Percentiles rank a stretch among this genome's conserved stretches.
Conservation (phyloP, 2,888 invertebrate genomes). For the Drosophila neoperkinsi region DNA sequence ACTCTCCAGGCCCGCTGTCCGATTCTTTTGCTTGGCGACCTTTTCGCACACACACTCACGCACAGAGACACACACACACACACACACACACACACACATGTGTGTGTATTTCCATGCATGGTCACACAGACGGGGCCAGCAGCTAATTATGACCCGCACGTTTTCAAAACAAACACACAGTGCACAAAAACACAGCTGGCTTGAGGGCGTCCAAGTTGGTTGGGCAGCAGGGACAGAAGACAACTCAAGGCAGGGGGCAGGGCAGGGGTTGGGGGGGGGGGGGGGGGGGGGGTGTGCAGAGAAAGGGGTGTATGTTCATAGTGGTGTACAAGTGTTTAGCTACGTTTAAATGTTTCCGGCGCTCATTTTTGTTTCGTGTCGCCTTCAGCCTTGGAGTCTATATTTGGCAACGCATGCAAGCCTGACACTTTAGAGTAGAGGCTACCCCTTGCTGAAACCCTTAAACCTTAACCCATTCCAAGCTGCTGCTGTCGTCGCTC, state of each 20-base stretch:
- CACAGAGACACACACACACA: slow-evolving; percentile 4
- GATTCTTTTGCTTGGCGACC: slow-evolving; percentile 74
- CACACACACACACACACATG: slow-evolving; percentile 25
- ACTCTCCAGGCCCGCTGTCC: slow-evolving; percentile 31
- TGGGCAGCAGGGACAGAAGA: background rate
- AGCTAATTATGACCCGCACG: slow-evolving; percentile 85
- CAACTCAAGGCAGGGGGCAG: background rate
- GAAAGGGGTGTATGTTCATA: background rate
- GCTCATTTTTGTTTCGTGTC: slow-evolving; percentile 78
- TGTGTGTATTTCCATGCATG: slow-evolving; percentile 35
- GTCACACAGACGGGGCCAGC: slow-evolving; percentile 66
- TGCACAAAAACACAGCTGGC: slow-evolving; percentile 24
- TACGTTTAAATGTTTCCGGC: slow-evolving; percentile 79
- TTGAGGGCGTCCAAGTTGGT: slow-evolving; percentile 9
- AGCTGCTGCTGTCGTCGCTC: slow-evolving; percentile 43
- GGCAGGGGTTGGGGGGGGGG: background rate
- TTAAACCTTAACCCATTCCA: background rate
- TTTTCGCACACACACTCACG: slow-evolving; percentile 54
- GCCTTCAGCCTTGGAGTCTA: slow-evolving; percentile 79
- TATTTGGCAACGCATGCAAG: slow-evolving; percentile 80
- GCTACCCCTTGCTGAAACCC: no score
- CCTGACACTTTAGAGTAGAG: slow-evolving; percentile 43
- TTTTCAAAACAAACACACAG: slow-evolving; percentile 76
- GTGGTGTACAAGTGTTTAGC: slow-evolving; percentile 76
- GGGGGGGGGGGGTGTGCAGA: background rate